Base-by-base conservation (phyloP, 2,113 vertebrate genomes). In the Passer montanus region DNA sequence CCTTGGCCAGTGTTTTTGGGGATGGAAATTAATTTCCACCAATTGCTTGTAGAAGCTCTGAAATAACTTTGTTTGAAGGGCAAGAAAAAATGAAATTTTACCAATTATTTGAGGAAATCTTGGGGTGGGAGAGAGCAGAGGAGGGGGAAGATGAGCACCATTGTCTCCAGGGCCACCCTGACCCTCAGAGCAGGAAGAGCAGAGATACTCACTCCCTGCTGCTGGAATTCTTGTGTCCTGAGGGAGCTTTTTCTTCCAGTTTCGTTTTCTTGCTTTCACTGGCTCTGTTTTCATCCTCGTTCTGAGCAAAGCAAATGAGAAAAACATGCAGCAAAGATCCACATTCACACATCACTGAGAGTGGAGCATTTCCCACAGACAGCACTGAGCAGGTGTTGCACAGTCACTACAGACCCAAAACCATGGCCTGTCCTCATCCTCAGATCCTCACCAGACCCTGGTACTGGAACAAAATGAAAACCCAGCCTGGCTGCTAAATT, bases 231-330 rank as follows among this genome's bases (percentile, higher is more conserved):
- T 99, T 99, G 97, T 99, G 99, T 96, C 98, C 98, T 43, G 98
- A 98, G 20, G 97, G 92, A 84, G 97, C 97, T 97, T 99, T 99
- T 24, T 99, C 99, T 87, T 99, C 99, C 15, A 97, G 96, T 97
- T 99, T 99, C 50, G 98, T 98, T 93, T 99, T 98, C 97, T 99
- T 99, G 98, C 97, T 98, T 75, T 99, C 99, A 89, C 97, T 98
- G 96, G 98, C 98, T 93, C 98, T 90, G 92, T 95, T 97, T 82
- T 99, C 99, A 37, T 99, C 99, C 28, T 99, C 98, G 33, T 98
- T 99, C 99, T 99, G 85, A 76, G 95, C 31, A 82, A 95, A 97
- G 95, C 90, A 97, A 96, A 85, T 30, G 85, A 72, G 95, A 89
- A 23, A 94, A 7, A 76, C 56, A 94, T 86, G 56, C 84, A 90